phyloP scores from a whole-genome alignment of 2,888 invertebrate species.

The Amiota mariae region DNA sequence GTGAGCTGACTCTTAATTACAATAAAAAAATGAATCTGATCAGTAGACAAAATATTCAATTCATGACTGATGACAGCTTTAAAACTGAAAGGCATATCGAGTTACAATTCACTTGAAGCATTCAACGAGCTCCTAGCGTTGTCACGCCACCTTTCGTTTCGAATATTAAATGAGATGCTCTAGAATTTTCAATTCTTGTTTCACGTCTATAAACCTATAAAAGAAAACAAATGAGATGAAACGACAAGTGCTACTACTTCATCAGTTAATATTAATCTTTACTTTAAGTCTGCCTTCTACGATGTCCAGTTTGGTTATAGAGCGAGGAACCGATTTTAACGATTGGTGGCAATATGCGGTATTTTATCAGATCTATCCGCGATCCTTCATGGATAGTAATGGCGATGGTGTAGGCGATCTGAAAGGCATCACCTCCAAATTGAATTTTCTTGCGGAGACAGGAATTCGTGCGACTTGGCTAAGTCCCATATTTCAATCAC shows the following conservation, averaged over 20 bases:
- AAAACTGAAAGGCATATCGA: background rate
- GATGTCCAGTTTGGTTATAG: slow-evolving; percentile 1
- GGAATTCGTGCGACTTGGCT: slow-evolving; percentile 82
- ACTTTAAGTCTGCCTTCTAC: slow-evolving; percentile 16
- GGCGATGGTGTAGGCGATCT: slow-evolving; percentile 83
- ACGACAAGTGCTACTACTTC: background rate
- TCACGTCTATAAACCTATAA: background rate
- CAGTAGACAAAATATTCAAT: background rate
- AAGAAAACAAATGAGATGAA: background rate
- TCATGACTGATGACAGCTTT: background rate
- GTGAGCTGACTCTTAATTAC: no score
- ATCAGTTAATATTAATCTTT: slow-evolving; percentile 14
- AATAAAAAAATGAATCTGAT: no score
- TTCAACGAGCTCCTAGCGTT: background rate
- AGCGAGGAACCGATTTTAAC: slow-evolving; percentile 21
- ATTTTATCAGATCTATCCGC: slow-evolving; percentile 87
- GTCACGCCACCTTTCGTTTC: background rate
- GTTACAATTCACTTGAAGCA: slow-evolving; percentile 1
- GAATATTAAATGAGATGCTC: background rate
- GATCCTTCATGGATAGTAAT: slow-evolving; percentile 86
- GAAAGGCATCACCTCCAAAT: slow-evolving; percentile 77
- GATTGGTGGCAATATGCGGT: slow-evolving; percentile 86
- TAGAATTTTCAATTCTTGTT: background rate
- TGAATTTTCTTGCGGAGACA: slow-evolving; percentile 80
- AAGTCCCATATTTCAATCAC: slow-evolving; percentile 79